Conservation (phyloP, 2,113 vertebrate genomes). For the Anoura caudifer region DNA sequence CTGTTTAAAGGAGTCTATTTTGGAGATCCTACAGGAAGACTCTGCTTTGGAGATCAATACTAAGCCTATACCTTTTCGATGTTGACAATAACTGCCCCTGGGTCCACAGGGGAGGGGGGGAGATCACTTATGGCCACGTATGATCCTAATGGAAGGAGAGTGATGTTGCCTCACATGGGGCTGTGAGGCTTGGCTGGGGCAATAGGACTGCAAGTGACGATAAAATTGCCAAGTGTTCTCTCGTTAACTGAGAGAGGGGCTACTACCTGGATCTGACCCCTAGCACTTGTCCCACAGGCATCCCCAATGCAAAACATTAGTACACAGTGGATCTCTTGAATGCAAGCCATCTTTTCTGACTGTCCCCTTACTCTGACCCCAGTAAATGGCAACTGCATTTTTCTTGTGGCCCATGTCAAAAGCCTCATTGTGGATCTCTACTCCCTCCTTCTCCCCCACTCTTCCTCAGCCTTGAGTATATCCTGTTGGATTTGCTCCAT, state of each 20-base stretch:
- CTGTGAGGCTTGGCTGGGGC: neutral
- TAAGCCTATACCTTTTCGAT: neutral
- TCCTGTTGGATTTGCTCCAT: neutral
- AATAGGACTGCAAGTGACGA: neutral
- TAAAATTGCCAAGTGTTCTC: neutral
- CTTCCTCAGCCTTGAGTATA: neutral
- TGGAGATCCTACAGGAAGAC: neutral
- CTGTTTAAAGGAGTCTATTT: neutral
- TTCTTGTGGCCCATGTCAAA: neutral
- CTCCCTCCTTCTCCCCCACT: neutral
- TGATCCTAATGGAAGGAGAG: neutral
- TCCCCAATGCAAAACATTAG: neutral
- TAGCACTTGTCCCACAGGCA: neutral
- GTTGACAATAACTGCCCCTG: neutral
- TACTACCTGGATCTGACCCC: neutral
- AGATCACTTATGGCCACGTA: neutral
- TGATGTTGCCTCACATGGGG: neutral
- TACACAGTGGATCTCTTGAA: neutral
- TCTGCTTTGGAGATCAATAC: neutral
- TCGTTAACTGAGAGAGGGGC: neutral
- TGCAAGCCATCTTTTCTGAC: accelerated
- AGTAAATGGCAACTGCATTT: too few species aligned
- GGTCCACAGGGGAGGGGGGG: too few species aligned
- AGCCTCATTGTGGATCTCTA: too few species aligned
- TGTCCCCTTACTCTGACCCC: accelerated